Evolutionary conservation across 2,797 vertebrate genomes (phyloP).

Genomic region (Trachurus trachurus): DNA sequence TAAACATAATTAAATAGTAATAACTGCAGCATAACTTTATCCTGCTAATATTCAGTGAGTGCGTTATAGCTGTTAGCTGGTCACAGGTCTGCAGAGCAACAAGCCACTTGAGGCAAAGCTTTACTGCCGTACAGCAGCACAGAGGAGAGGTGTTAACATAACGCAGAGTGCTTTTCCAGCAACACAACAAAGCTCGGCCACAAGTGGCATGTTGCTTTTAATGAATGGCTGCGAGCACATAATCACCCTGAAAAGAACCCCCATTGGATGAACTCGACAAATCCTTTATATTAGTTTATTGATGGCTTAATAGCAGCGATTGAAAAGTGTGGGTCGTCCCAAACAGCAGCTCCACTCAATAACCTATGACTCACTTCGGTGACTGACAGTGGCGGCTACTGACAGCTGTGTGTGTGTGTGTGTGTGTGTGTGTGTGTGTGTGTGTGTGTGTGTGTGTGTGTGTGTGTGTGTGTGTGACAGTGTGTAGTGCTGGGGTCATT

Average conservation of each 20-base stretch:
- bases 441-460: conserved; percentile 14
- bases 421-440: too few relatives aligned
- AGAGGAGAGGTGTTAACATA: too few relatives aligned
- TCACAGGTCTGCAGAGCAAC: conserved; percentile 41
- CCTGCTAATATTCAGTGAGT: neutral
- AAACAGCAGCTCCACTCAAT: conserved; percentile 12
- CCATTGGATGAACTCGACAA: neutral
- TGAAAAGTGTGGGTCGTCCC: neutral
- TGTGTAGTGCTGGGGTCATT: neutral
- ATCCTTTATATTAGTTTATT: neutral
- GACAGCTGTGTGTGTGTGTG: conserved; percentile 54
- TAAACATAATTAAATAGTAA: neutral
- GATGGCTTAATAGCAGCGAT: neutral
- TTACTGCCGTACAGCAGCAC: too few relatives aligned
- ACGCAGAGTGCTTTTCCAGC: conserved; percentile 2
- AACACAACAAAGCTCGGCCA: conserved; percentile 14
- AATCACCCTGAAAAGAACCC: conserved; percentile 28
- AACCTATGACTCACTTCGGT: neutral
- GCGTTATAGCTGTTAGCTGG: conserved; percentile 6
- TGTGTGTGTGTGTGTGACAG: neutral
- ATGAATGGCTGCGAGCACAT: conserved; percentile 2
- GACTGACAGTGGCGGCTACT: conserved; percentile 7
- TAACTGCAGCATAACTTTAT: neutral
- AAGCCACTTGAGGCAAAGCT: too few relatives aligned
- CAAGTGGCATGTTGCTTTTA: conserved; percentile 36